A percentile compares a stretch with the other conserved stretches of the same genome.
These are phyloP conservation scores for Arenaria interpres DNA, from an alignment of 2,113 vertebrate species.

Conservation along the genomic window DNA sequence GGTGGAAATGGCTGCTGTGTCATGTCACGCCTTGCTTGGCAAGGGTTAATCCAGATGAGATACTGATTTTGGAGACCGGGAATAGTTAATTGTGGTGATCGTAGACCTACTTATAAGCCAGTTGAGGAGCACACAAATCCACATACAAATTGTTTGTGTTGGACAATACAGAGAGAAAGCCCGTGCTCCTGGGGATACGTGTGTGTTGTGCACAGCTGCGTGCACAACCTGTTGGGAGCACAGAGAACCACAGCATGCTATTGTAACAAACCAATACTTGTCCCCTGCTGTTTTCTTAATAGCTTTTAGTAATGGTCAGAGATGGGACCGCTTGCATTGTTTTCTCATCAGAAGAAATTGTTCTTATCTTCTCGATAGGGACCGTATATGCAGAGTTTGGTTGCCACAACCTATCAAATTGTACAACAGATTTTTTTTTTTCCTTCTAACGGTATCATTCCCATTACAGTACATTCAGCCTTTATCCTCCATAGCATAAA, in stretches of 20 bases:
- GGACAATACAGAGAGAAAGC: neutral
- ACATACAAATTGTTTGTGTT: neutral
- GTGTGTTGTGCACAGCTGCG: neutral
- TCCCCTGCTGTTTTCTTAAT: constrained; percentile 14
- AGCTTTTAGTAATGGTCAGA: constrained; percentile 32
- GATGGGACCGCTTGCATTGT: constrained; percentile 12
- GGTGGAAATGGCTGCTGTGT: neutral
- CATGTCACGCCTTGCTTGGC: neutral
- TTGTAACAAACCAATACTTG: neutral
- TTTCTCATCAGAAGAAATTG: constrained; percentile 44
- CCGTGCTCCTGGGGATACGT: rapidly evolving
- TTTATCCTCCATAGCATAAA: neutral
- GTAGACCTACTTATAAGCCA: neutral
- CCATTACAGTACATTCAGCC: neutral
- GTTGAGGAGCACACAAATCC: neutral
- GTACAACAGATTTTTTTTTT: neutral
- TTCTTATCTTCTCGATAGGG: neutral
- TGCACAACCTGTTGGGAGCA: neutral
- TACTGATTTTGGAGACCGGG: rapidly evolving
- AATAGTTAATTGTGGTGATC: neutral
- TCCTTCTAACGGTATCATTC: neutral
- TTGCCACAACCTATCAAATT: neutral
- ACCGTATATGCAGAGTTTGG: neutral
- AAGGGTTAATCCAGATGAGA: rapidly evolving
- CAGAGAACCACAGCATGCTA: neutral